Conservation (phyloP, 2,113 vertebrate species). For the Blennius ocellaris region DNA sequence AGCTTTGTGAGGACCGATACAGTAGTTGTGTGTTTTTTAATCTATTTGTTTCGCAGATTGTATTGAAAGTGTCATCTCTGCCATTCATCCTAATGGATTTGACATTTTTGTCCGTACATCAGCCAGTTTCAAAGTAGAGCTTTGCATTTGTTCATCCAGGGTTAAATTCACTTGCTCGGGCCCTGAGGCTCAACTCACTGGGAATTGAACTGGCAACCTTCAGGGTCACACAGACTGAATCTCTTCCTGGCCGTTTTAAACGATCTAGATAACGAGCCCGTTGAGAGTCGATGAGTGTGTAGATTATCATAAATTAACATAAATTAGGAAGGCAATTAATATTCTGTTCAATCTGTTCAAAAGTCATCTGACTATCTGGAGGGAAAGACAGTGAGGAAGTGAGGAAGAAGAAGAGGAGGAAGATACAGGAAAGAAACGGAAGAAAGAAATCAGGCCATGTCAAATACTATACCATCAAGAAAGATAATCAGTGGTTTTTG, state of each 20-base stretch:
- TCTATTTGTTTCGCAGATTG: not conserved
- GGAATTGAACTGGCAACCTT: slow-evolving; percentile 81
- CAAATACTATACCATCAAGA: slow-evolving; percentile 34
- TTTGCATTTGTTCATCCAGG: slow-evolving; percentile 50
- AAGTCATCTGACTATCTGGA: slow-evolving; percentile 68
- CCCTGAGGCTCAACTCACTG: slow-evolving; percentile 60
- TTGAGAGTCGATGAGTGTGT: slow-evolving; percentile 76
- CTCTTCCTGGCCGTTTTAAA: slow-evolving; percentile 71
- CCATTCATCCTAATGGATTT: not conserved
- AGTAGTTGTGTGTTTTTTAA: not conserved
- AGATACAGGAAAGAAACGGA: slow-evolving; percentile 35
- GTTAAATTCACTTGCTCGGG: slow-evolving; percentile 62
- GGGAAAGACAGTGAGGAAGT: slow-evolving; percentile 38
- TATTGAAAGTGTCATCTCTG: too few species aligned
- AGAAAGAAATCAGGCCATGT: slow-evolving; percentile 47
- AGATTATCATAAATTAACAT: slow-evolving; percentile 80
- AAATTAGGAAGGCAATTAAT: slow-evolving; percentile 80
- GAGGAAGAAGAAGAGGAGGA: slow-evolving; percentile 51
- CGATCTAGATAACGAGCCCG: slow-evolving; percentile 78
- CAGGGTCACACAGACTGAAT: slow-evolving; percentile 77
- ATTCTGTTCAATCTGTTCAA: slow-evolving; percentile 79
- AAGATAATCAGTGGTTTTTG: slow-evolving; percentile 29
- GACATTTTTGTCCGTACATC: slow-evolving; percentile 21
- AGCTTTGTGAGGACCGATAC: not conserved
- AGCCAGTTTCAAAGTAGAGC: slow-evolving; percentile 46